Conservation (phyloP, 2,113 vertebrate species). For the Stegostoma tigrinum region DNA sequence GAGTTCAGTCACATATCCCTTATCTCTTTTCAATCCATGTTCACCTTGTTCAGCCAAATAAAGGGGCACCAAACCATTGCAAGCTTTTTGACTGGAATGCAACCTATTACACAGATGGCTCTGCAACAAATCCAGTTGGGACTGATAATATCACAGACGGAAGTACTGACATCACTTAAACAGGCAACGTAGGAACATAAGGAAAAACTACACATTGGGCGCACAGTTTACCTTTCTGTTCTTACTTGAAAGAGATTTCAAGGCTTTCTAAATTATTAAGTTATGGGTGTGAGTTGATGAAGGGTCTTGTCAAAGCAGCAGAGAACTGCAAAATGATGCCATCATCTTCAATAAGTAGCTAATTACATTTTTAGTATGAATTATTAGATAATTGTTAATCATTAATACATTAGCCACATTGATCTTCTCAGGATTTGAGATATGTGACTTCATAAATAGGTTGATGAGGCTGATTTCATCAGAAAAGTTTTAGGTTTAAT, state of each 20-base stretch:
- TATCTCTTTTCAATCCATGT: background rate
- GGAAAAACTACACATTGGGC: background rate
- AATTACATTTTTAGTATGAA: no score
- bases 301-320: background rate
- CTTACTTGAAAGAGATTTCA: background rate
- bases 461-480: background rate
- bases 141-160: background rate
- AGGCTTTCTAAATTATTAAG: background rate
- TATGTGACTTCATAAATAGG: background rate
- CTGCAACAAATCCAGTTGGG: background rate
- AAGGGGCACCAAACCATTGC: no score
- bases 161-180: background rate
- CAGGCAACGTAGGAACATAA: background rate
- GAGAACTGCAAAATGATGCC: background rate
- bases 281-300: background rate
- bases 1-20: background rate
- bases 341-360: background rate
- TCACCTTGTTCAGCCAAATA: background rate
- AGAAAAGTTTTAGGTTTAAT: slow-evolving; percentile 19
- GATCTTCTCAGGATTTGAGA: background rate
- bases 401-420: background rate
- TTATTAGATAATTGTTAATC: background rate
- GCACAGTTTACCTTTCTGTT: background rate
- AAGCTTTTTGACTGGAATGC: background rate
- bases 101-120: background rate